Evolutionary conservation across 2,888 invertebrate species (phyloP).

Genomic region (Ichneumoninae sp.): DNA sequence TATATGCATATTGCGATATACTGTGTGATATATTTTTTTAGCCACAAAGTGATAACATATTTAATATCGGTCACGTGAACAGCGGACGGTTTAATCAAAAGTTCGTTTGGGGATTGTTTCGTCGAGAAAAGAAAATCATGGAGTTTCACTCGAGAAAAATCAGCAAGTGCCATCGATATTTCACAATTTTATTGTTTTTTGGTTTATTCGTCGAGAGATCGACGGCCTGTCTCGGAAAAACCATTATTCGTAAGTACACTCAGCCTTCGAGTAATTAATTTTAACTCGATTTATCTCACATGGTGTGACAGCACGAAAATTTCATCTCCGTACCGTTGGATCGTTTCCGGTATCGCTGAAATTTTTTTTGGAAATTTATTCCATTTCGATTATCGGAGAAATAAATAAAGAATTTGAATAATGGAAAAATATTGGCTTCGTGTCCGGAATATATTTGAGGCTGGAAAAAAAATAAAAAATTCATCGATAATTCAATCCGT

Average conservation of each 20-base stretch:
- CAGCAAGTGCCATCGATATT: slow-evolving; percentile 3
- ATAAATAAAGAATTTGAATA: neutral
- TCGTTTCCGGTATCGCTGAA: neutral
- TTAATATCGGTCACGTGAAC: neutral
- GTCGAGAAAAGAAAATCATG: slow-evolving; percentile 27
- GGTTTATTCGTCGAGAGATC: slow-evolving; percentile 73
- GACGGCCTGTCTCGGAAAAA: slow-evolving; percentile 78
- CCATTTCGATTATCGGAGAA: neutral
- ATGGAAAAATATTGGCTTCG: too few relatives aligned
- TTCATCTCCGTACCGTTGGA: neutral
- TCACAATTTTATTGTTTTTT: slow-evolving; percentile 58
- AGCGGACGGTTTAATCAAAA: neutral
- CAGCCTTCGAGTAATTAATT: neutral
- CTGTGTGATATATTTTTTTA: neutral
- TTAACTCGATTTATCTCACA: neutral
- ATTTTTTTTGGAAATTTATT: neutral
- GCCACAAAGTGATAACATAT: neutral
- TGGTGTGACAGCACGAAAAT: neutral
- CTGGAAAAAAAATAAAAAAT: neutral
- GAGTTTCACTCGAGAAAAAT: slow-evolving; percentile 8
- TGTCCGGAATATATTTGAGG: neutral
- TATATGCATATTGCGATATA: neutral
- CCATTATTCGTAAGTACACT: slow-evolving; percentile 78
- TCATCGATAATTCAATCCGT: neutral
- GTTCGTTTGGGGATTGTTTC: neutral